Base-by-base conservation (phyloP, 1,140 invertebrate species). In the Drusus annulatus region DNA sequence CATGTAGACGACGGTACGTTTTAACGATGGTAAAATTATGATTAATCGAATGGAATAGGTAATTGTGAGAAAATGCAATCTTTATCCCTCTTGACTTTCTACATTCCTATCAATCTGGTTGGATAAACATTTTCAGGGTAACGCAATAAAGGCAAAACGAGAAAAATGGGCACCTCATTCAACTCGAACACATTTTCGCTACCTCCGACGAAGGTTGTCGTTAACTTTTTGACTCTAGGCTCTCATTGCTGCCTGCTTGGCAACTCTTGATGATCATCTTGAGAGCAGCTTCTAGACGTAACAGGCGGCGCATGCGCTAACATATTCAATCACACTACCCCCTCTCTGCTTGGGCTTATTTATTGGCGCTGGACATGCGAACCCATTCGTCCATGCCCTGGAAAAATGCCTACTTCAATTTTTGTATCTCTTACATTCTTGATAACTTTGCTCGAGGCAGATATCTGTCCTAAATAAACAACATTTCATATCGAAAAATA, bases 291-390 rank as follows among this genome's bases (percentile, higher is more conserved):
- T 65, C 23, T 31, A 65, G 31, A 21, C 68, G 36, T 45, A 45
- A 45, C 36, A 10, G 23, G 71, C 63, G 58, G 58, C 76, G 45
- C 80, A 78, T 78, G 81, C 65, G 28, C 81, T 65, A 74, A 80
- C 78, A 80, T 75, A 80, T 83, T 78, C 81, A 80, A 80, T 80
- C 81, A 80, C 81, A 78, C 78, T 45, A 75, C 65, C 81, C 65
- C 63, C 68, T 80, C 78, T 80, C 81, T 75, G 77, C 75, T 75
- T 68, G 73, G 50, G 54, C 69, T 83, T 80, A 80, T 83, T 83
- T 83, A 83, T 83, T 80, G 58, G 50, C 58, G 17, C 51, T 80
- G 58, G 52, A 77, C 81, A 80, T 80, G 78, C 78, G 51, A 80
- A 58, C 78, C 25, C 31, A 23, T 71, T 65, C 62, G 65, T 68